Evolutionary conservation across 2,113 vertebrate genomes (phyloP).

Genomic region (Pardalotus punctatus): DNA sequence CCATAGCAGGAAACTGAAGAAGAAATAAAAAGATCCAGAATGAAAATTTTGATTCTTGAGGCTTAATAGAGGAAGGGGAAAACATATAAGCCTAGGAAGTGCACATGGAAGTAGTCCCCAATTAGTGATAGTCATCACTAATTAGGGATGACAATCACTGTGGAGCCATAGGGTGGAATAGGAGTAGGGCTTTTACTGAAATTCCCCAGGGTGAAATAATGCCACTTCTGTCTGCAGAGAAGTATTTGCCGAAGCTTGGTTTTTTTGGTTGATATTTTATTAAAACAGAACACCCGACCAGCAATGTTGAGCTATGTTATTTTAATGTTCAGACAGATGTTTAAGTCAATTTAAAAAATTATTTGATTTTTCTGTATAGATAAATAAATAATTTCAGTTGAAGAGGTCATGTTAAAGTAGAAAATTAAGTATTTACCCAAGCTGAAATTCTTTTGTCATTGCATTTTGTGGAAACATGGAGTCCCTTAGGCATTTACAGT

Average conservation of each 20-base stretch:
- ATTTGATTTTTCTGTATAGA: neutral
- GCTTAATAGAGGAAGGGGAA: neutral
- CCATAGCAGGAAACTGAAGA: neutral
- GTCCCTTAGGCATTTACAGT: neutral
- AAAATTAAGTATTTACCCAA: neutral
- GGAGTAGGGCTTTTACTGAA: neutral
- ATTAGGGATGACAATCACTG: neutral
- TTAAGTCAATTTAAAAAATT: neutral
- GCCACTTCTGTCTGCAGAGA: neutral
- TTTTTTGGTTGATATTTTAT: neutral
- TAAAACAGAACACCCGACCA: neutral
- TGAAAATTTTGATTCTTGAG: neutral
- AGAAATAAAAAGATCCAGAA: neutral
- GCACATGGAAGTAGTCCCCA: neutral
- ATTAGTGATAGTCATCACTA: neutral
- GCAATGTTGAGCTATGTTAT: neutral
- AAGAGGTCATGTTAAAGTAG: neutral
- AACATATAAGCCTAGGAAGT: neutral
- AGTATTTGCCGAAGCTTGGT: neutral
- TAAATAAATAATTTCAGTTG: neutral
- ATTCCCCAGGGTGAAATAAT: neutral
- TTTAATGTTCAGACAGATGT: neutral
- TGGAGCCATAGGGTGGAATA: neutral
- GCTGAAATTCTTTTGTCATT: neutral
- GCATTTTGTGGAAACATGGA: neutral